phyloP scores from a whole-genome alignment of 1,140 invertebrate species.

The Penaeus chinensis region DNA sequence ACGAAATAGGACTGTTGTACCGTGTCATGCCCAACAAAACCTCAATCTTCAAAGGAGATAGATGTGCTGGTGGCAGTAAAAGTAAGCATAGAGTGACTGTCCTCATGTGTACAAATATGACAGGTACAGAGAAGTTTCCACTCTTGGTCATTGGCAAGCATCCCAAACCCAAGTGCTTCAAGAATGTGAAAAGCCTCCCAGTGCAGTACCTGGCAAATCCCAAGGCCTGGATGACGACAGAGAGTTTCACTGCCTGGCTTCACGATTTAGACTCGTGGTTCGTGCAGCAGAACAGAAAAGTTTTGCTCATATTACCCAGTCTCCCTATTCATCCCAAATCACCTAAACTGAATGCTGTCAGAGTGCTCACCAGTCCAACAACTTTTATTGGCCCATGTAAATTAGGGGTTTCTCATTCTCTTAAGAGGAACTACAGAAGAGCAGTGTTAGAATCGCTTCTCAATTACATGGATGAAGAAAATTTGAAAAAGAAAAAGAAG shows the following conservation, averaged over 20 bases:
- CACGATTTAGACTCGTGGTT: conserved; percentile 59
- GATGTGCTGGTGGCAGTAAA: conserved; percentile 65
- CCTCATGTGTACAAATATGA: conserved; percentile 66
- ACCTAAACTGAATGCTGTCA: conserved; percentile 58
- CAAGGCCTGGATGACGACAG: conserved; percentile 62
- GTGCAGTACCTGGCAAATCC: conserved; percentile 61
- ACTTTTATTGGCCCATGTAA: conserved; percentile 59
- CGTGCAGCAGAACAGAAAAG: conserved; percentile 60
- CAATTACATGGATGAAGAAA: conserved; percentile 52
- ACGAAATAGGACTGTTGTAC: conserved; percentile 64
- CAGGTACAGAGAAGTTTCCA: conserved; percentile 66
- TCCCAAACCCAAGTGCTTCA: conserved; percentile 60
- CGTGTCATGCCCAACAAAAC: conserved; percentile 57
- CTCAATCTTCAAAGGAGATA: conserved; percentile 33
- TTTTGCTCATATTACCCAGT: conserved; percentile 53
- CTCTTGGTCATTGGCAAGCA: conserved; percentile 61
- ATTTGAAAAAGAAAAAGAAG: conserved; percentile 50
- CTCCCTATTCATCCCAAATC: conserved; percentile 59
- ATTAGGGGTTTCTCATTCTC: conserved; percentile 55
- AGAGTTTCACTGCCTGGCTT: conserved; percentile 61
- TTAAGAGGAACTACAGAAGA: conserved; percentile 59
- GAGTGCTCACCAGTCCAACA: conserved; percentile 48
- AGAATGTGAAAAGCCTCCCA: conserved; percentile 58
- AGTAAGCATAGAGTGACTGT: conserved; percentile 67
- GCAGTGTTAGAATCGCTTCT: conserved; percentile 54